Conservation (phyloP, 2,113 vertebrate genomes). For the Crotophaga sulcirostris region DNA sequence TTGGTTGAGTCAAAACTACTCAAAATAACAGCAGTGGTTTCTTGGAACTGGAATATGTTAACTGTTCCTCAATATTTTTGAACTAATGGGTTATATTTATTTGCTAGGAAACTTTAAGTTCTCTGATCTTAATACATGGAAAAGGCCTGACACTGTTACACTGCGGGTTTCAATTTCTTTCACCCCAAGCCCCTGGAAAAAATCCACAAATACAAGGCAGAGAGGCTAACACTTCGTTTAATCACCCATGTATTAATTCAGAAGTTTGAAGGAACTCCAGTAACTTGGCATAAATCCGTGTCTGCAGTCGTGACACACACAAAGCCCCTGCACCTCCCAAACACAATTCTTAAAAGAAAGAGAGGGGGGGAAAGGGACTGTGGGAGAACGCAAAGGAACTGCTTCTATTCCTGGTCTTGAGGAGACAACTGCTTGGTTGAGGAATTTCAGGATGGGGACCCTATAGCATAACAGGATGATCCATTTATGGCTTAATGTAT, state of each 20-base stretch:
- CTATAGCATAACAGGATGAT: constrained; percentile 53
- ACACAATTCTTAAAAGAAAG: neutral
- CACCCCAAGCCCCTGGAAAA: neutral
- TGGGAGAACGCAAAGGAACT: neutral
- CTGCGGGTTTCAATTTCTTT: neutral
- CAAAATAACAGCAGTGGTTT: constrained; percentile 75
- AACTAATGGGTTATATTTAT: constrained; percentile 28
- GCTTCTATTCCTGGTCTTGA: neutral
- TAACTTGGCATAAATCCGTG: neutral
- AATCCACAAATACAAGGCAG: neutral
- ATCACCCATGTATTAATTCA: neutral
- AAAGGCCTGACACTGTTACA: neutral
- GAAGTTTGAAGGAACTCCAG: constrained; percentile 36
- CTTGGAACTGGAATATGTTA: constrained; percentile 67
- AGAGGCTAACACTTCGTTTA: constrained; percentile 22
- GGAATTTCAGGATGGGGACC: constrained; percentile 20
- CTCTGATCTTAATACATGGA: neutral
- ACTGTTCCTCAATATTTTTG: constrained; percentile 53
- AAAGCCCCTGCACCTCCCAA: neutral
- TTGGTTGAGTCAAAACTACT: constrained; percentile 80
- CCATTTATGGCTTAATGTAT: constrained; percentile 58
- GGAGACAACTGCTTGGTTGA: neutral
- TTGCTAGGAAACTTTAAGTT: constrained; percentile 61
- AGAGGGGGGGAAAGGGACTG: neutral
- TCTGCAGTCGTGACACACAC: neutral